Conservation (phyloP, 2,888 invertebrate genomes). For the Caenorhabditis sp. region DNA sequence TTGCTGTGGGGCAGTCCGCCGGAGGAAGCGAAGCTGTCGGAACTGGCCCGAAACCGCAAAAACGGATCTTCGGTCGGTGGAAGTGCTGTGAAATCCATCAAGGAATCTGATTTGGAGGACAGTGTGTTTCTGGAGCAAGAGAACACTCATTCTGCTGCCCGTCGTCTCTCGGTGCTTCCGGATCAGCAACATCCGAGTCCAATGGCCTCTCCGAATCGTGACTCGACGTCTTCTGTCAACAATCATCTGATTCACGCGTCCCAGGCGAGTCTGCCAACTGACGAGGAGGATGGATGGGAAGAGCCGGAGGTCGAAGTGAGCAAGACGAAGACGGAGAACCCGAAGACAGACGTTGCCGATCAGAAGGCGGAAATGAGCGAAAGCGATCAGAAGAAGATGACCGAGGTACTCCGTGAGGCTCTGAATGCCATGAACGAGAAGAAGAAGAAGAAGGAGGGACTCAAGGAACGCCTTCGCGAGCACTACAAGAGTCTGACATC, state of each 20-base stretch:
- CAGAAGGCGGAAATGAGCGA: background rate
- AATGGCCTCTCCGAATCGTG: background rate
- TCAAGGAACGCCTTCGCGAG: background rate
- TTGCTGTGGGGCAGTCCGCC: background rate
- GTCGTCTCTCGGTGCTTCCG: background rate
- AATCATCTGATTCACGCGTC: background rate
- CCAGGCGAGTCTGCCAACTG: background rate
- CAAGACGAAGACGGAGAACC: background rate
- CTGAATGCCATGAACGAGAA: background rate
- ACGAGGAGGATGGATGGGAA: conserved; percentile 12
- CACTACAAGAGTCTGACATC: background rate
- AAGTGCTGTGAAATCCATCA: background rate
- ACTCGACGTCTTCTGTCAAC: background rate
- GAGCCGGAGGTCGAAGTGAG: background rate
- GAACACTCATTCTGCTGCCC: background rate
- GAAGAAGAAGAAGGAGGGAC: background rate
- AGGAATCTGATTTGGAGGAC: background rate
- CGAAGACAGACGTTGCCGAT: background rate
- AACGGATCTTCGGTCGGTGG: background rate
- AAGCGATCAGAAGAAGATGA: conserved; percentile 2
- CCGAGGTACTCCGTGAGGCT: background rate
- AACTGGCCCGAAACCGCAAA: background rate
- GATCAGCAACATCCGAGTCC: background rate
- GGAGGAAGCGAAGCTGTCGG: background rate
- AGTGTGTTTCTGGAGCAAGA: background rate